These are phyloP conservation scores for Sebastes paucispinis DNA, from an alignment of 2,797 vertebrate genomes.

Conservation along the genomic window DNA sequence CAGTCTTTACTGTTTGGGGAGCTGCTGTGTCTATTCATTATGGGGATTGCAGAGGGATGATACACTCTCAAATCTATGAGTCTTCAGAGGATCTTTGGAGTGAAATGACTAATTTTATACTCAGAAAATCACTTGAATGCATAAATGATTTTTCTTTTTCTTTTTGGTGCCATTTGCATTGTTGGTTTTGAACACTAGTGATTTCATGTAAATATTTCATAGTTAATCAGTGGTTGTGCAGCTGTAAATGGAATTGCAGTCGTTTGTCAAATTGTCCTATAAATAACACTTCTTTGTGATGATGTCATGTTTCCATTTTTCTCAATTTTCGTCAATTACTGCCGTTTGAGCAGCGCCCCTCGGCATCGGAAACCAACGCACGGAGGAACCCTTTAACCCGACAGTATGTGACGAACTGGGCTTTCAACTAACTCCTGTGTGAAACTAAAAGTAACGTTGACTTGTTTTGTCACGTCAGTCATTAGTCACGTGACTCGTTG, in stretches of 20 bases:
- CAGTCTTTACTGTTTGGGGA: conserved; percentile 13
- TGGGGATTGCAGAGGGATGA: conserved; percentile 5
- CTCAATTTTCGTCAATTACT: no score
- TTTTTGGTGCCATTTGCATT: not conserved
- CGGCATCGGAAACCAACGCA: no score
- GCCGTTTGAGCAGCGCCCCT: accelerated
- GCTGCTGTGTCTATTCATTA: conserved; percentile 24
- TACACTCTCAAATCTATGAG: conserved; percentile 30
- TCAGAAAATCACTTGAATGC: conserved; percentile 2
- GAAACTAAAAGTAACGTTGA: no score
- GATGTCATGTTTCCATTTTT: not conserved
- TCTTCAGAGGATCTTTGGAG: conserved; percentile 20
- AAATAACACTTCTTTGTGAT: not conserved
- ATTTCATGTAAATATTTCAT: not conserved
- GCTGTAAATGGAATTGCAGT: not conserved
- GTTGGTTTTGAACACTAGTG: not conserved
- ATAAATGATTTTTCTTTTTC: not conserved
- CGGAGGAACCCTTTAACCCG: no score
- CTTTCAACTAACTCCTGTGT: no score
- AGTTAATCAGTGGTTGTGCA: not conserved
- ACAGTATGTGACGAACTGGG: no score
- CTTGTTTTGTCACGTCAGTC: no score
- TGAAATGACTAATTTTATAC: conserved; percentile 20
- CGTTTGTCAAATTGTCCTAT: not conserved
- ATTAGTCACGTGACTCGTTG: accelerated